Base-by-base conservation (phyloP, 1,140 invertebrate genomes). In the Cydia fagiglandana region DNA sequence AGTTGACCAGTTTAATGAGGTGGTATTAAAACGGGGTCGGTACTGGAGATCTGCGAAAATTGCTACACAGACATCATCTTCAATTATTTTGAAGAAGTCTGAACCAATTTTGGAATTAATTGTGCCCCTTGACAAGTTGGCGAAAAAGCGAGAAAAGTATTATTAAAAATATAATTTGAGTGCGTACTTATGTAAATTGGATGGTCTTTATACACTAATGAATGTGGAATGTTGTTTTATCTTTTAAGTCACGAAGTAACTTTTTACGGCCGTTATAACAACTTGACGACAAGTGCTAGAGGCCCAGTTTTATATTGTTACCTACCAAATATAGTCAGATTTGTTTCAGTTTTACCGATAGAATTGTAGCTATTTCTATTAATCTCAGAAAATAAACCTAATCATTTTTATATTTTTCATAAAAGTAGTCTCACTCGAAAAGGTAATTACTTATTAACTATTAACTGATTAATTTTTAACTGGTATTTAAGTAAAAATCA, bases 31-130 rank as follows among this genome's bases (percentile, higher is more conserved):
- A 38, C 28, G n/a, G 5, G n/a, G 7, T 45, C 30, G 30, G 34
- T 41, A 45, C 34, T 17, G 17, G 28, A 41, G n/a, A 45, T 70
- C 30, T 70, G 17, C 20, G 7, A 24, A 20, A 70, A 9, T 17
- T 20, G 12, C 9, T 10, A 20, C n/a, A 2, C 34, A 41, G 34
- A 38, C 77, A 75, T 66, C 61, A 79, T 77, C 85, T 87, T 80
- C 84, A 89, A 89, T 89, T 86, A 87, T 85, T 82, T 83, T 86
- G 76, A 75, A 81, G 81, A 83, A 77, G 79, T 77, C 75, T 50
- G 78, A 53, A 79, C 78, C 80, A 73, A 75, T 81, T 84, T 80
- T 68, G 64, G 45, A 78, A 70, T 74, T 74, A 78, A 78, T 76
- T 64, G 64, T 77, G 75, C 73, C 76, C 41, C 56, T 45, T 73